Base-by-base conservation (phyloP, 2,113 vertebrate species). In the Galemys pyrenaicus region DNA sequence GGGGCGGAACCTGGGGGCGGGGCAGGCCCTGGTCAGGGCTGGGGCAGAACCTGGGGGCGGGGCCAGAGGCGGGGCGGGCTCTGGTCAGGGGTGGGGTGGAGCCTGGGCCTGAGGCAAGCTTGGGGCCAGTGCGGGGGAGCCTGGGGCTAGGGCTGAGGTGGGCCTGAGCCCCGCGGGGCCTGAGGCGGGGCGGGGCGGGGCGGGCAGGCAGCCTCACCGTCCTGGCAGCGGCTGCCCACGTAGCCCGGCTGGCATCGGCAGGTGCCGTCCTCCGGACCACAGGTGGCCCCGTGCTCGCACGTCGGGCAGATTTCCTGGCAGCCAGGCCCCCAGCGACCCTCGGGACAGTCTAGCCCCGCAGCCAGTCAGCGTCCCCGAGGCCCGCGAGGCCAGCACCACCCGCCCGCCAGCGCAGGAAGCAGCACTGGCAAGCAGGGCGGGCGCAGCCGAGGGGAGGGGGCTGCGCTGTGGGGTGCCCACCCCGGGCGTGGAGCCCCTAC, bases 221-320 rank as follows among this genome's bases (percentile, higher is more conserved):
- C 32, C 0, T 7, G 51, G 51, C 58, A 60, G 58, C 22, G 98
- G n/a, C 30, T 97, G 80, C 99, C 99, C 0, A 97, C 94, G 84
- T 98, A 99, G 60, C 99, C 99, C 0, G 99, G 97, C 0, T 68
- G 96, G 68, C 99, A 99, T 20, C 93, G n/a, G 68, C 99, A 99
- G 2, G 96, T 92, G 24, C 99, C 99, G 0, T 98, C 98, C 96
- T 96, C 77, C 0, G 98, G 99, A 49, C 99, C 96, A 71, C 99
- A 99, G 89, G 95, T 80, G 7, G 97, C 99, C 0, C 98, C 98
- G 0, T 99, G 99, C 41, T 98, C 98, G 62, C 99, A 99, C 0
- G 83, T 79, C 0, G 98, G 98, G 95, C 99, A 99, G n/a, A 97
- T 97, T 97, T 98, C 98, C 93, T 97, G 98, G 97, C 99, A 99